phyloP scores from a whole-genome alignment of 2,113 vertebrate species.

The Menura novaehollandiae region DNA sequence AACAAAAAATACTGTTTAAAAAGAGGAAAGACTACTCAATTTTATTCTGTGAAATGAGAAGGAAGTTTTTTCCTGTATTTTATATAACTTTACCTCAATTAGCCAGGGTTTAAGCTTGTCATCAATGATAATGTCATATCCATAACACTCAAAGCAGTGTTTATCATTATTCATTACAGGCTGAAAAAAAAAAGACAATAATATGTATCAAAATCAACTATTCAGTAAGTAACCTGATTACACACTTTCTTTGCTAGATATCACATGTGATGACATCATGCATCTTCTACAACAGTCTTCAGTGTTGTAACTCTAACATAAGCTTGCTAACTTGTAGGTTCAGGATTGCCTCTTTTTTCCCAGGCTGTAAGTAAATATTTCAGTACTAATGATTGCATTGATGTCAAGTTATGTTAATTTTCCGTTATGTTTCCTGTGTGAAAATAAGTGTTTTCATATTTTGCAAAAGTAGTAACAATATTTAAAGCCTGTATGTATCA shows the following conservation, averaged over 20 bases:
- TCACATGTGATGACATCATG: background rate
- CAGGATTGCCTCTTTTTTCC: background rate
- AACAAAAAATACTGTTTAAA: background rate
- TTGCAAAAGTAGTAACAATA: background rate
- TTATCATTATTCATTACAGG: constrained; percentile 99
- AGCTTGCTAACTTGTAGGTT: background rate
- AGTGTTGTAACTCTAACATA: background rate
- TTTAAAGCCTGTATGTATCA: background rate
- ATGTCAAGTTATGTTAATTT: background rate
- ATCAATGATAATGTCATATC: constrained; percentile 98
- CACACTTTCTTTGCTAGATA: background rate
- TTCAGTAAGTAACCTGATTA: background rate
- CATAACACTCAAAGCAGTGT: constrained; percentile 98
- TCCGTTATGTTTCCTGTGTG: background rate
- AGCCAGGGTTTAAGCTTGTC: constrained; percentile 97
- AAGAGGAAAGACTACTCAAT: background rate
- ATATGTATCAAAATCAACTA: background rate
- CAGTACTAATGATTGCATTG: background rate
- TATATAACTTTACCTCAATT: constrained; percentile 84
- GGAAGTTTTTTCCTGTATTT: background rate
- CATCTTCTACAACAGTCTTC: background rate
- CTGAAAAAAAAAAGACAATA: constrained; percentile 43
- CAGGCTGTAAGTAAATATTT: background rate
- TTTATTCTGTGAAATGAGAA: background rate
- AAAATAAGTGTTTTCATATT: background rate